These are phyloP conservation scores for Urophycis tenuis DNA, from an alignment of 2,797 vertebrate genomes.

Conservation along the genomic window DNA sequence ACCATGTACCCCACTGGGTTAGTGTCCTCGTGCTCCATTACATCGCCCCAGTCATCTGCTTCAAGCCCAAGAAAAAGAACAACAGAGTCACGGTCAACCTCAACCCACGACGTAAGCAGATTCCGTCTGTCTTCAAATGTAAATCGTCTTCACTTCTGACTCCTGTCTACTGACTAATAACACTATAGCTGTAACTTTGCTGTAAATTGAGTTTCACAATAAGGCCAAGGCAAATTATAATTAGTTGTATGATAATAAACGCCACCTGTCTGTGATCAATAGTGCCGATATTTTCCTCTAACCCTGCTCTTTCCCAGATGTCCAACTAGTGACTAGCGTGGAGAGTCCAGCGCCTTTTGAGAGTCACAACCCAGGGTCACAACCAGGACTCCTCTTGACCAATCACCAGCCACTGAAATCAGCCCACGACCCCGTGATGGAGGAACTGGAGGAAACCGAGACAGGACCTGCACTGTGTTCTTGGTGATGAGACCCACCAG, in stretches of 20 bases:
- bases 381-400: neutral
- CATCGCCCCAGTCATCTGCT: slow-evolving; percentile 26
- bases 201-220: neutral
- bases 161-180: too few relatives aligned
- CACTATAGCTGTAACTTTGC: too few relatives aligned
- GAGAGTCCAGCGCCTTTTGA: neutral
- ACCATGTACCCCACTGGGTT: slow-evolving; percentile 53
- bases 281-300: neutral
- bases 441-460: slow-evolving; percentile 57
- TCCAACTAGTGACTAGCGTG: neutral
- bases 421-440: slow-evolving; percentile 26
- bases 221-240: neutral
- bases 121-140: too few relatives aligned
- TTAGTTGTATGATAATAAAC: neutral
- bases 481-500: too few relatives aligned
- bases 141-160: too few relatives aligned
- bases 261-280: neutral
- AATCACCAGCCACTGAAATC: slow-evolving; percentile 11
- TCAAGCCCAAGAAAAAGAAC: slow-evolving; percentile 10
- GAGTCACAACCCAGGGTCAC: neutral
- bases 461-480: slow-evolving; percentile 38
- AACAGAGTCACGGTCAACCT: slow-evolving; percentile 43
- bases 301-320: neutral
- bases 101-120: slow-evolving; percentile 16
- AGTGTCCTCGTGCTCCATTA: slow-evolving; percentile 47